These are phyloP conservation scores for Diadegma fenestrale DNA, from an alignment of 2,888 invertebrate species.

Conservation along the genomic window DNA sequence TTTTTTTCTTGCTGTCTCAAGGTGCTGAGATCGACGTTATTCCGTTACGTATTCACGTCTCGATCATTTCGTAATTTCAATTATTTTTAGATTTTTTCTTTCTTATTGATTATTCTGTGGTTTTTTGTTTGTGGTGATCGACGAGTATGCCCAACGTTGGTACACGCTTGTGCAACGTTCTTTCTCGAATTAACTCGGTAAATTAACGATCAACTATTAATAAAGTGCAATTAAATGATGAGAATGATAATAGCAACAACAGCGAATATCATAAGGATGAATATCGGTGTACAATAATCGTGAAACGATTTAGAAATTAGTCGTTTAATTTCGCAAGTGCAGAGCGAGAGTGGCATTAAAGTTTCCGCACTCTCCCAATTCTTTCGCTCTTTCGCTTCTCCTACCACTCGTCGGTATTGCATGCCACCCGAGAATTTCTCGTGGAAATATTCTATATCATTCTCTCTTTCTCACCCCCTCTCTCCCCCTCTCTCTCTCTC, in stretches of 20 bases:
- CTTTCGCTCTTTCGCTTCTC: constrained; percentile 50
- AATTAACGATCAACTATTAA: background rate
- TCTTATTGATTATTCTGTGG: background rate
- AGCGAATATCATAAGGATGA: background rate
- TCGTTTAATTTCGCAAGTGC: constrained; percentile 51
- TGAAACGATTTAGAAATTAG: constrained; percentile 55
- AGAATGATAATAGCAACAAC: background rate
- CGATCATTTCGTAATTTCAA: background rate
- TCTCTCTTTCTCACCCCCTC: constrained; percentile 17
- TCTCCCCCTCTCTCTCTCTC: constrained; percentile 42
- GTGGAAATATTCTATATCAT: constrained; percentile 50
- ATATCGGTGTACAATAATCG: constrained; percentile 18
- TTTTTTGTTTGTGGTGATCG: background rate
- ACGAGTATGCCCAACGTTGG: background rate
- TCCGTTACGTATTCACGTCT: background rate
- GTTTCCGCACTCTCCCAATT: constrained; percentile 57
- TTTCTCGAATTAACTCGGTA: background rate
- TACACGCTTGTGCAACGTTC: background rate
- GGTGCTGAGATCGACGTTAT: background rate
- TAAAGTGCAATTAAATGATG: background rate
- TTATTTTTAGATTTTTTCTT: background rate
- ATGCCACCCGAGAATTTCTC: constrained; percentile 53
- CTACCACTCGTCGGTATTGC: constrained; percentile 27
- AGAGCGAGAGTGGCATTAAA: constrained; percentile 39
- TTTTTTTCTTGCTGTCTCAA: background rate